Evolutionary conservation across 2,888 invertebrate genomes (phyloP), one percentile per base, ranked within the genome.

Genomic region (Nephrotoma appendiculata): DNA sequence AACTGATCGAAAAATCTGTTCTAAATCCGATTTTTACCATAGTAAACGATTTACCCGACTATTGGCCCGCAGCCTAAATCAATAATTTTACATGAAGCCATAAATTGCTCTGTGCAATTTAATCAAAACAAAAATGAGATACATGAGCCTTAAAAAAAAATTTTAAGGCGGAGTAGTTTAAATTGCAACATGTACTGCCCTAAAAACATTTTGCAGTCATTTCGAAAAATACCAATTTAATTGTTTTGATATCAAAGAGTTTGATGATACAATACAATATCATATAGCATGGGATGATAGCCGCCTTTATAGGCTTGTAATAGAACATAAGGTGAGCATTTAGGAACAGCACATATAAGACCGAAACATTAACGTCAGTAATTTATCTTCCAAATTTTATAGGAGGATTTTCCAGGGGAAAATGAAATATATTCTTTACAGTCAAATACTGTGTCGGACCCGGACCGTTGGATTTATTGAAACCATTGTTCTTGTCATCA

Each of bases 241-340:
- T 41, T 92, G 93, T 87, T 93, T 94, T 89, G 95, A 96, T 90
- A 93, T 95, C 41, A 94, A 94, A 91, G 96, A 95, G 83, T 96
- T 97, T 89, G 97, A 97, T 91, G 97, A 97, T 91, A 94, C 94
- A 1, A 93, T 97, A 89, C 91, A 96, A 86, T 97, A 95, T 90
- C 95, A 95, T 91, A 94, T 97, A 86, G 95, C 95, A 90, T 95
- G 97, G 96, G 43, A 15, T 1, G 84, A 84, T 84, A 71, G 31
- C 11, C 71, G 71, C 9, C 31, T 71, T 31, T 71, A 71, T 9
- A n/a, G 11, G 1, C 9, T 9, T 11, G 71, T 71, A 31, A 9
- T 71, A 31, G 3, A 31, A 9, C 31, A 71, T 11, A 19, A 71
- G 71, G 71, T 71, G 9, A 71, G 15, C 15, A 48, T 52, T 6